Evolutionary conservation across 1,140 invertebrate genomes (phyloP).

Genomic region (Delia radicum): DNA sequence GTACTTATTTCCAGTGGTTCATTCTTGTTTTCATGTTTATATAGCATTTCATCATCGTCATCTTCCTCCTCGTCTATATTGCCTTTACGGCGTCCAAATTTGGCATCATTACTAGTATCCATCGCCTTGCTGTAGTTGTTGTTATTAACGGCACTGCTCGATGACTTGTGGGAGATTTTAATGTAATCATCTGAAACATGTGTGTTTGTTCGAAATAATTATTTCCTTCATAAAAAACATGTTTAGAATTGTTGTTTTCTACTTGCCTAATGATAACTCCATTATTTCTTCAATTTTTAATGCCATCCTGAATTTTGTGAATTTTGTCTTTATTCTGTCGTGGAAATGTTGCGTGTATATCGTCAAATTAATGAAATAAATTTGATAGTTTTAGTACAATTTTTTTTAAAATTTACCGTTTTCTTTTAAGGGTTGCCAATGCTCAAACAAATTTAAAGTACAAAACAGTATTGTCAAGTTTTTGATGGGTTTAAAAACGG

Average conservation of each 20-base stretch:
- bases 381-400: not conserved
- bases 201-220: too few relatives aligned
- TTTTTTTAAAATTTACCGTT: not conserved
- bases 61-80: constrained; percentile 8
- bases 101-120: not conserved
- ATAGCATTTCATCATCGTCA: not conserved
- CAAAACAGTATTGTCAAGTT: too few relatives aligned
- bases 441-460: too few relatives aligned
- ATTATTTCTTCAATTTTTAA: constrained; percentile 21
- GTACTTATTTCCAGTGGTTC: not conserved
- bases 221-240: not conserved
- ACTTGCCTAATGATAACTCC: constrained; percentile 26
- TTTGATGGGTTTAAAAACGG: too few relatives aligned
- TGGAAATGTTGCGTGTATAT: not conserved
- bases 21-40: not conserved
- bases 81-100: constrained; percentile 18
- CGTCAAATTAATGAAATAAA: not conserved
- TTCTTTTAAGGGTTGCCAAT: not conserved
- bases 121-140: not conserved
- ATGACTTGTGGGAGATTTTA: constrained; percentile 6
- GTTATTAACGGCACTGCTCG: not conserved
- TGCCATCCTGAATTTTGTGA: not conserved
- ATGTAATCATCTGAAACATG: constrained; percentile 30
- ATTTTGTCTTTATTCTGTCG: not conserved
- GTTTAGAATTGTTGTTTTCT: not conserved